A percentile compares a stretch with the other conserved stretches of the same genome.
These are phyloP conservation scores for Schizothorax lantsangensis DNA, from an alignment of 2,797 vertebrate species.

Conservation along the genomic window DNA sequence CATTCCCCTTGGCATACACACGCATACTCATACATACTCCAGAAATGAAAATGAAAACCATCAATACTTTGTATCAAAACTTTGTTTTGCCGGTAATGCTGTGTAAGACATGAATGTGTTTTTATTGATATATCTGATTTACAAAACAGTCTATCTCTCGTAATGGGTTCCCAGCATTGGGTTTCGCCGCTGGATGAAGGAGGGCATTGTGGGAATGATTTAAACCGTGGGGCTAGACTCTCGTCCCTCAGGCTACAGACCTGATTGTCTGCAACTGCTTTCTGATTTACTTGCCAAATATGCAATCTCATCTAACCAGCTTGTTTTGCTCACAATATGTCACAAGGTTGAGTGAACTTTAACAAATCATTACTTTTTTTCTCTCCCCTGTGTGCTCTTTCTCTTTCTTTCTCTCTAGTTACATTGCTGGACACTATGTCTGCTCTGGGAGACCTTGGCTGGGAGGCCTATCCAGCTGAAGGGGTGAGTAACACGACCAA, in stretches of 20 bases:
- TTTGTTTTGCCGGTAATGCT: slow-evolving; percentile 29
- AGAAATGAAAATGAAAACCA: slow-evolving; percentile 36
- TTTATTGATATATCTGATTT: slow-evolving; percentile 54
- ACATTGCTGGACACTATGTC: slow-evolving; percentile 86
- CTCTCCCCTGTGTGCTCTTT: slow-evolving; percentile 30
- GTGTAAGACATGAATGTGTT: slow-evolving; percentile 40
- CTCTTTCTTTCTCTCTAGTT: slow-evolving; percentile 69
- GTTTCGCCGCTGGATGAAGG: slow-evolving; percentile 26
- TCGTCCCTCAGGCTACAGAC: slow-evolving; percentile 29
- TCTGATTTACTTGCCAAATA: slow-evolving; percentile 51
- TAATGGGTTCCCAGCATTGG: slow-evolving; percentile 30
- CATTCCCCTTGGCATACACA: slow-evolving; percentile 14
- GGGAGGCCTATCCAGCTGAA: slow-evolving; percentile 85
- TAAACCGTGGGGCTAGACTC: slow-evolving; percentile 1
- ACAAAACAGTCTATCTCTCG: slow-evolving; percentile 16
- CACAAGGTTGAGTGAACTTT: slow-evolving; percentile 46
- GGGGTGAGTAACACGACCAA: slow-evolving; percentile 79
- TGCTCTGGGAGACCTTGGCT: slow-evolving; percentile 84
- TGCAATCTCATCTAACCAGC: slow-evolving; percentile 40
- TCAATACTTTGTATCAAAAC: neutral
- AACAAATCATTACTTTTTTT: slow-evolving; percentile 65
- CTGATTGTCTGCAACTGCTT: slow-evolving; percentile 34
- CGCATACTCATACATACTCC: neutral
- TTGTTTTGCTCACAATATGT: slow-evolving; percentile 41
- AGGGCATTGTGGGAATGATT: slow-evolving; percentile 35